Evolutionary conservation across 2,113 vertebrate species (phyloP).

Genomic region (Dendrocopos noguchii): DNA sequence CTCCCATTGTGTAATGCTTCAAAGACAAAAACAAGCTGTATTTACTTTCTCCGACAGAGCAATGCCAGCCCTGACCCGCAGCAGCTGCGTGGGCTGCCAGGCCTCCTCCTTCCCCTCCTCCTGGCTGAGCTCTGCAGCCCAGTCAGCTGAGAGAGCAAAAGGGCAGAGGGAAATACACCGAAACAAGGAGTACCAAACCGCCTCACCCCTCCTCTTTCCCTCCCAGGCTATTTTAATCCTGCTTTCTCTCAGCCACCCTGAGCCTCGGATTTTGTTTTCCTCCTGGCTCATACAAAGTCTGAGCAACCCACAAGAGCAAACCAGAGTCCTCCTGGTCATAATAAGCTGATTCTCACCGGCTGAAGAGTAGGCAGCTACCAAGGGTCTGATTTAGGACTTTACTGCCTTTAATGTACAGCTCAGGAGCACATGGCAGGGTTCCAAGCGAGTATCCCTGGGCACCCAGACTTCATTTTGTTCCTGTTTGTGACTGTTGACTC

Average conservation of each 20-base stretch:
- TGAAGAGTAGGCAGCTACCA: not conserved
- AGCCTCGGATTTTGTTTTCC: conserved; percentile 31
- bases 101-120: conserved; percentile 16
- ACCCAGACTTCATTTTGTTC: not conserved
- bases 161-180: conserved; percentile 57
- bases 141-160: conserved; percentile 68
- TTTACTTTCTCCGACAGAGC: conserved; percentile 55
- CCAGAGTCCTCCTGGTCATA: not conserved
- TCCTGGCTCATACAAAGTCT: not conserved
- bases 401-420: not conserved
- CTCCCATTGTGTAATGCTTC: conserved; percentile 41
- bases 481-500: not conserved
- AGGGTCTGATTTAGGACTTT: not conserved
- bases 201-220: not conserved
- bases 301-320: not conserved
- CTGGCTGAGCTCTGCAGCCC: conserved; percentile 5
- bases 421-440: not conserved
- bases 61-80: conserved; percentile 39
- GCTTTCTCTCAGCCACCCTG: conserved; percentile 1
- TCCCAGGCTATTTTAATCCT: conserved; percentile 68
- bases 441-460: not conserved
- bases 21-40: conserved; percentile 40
- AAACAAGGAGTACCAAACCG: conserved; percentile 24
- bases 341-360: not conserved
- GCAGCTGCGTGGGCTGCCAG: not conserved